Conservation (phyloP, 2,797 vertebrate species). For the Enteromius trimaculatus region DNA sequence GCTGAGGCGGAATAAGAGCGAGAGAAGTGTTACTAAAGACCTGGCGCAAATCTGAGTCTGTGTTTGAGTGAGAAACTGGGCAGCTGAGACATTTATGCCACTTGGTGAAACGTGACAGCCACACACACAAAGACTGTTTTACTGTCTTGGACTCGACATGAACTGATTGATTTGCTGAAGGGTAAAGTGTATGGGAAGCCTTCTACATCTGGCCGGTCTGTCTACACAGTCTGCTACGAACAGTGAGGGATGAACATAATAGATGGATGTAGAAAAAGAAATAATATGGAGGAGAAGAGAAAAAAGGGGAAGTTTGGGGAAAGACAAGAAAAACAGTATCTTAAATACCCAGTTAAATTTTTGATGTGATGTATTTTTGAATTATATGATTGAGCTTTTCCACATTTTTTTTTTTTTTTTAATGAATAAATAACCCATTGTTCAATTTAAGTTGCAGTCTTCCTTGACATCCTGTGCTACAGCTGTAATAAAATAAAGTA, state of each 20-base stretch:
- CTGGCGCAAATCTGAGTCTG: constrained; percentile 16
- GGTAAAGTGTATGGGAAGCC: not conserved
- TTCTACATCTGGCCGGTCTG: not conserved
- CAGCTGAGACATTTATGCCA: constrained; percentile 38
- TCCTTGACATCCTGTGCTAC: not conserved
- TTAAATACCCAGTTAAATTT: not conserved
- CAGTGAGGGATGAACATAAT: not conserved
- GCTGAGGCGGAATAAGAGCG: constrained; percentile 75
- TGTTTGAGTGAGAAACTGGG: constrained; percentile 60
- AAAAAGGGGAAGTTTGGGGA: not conserved
- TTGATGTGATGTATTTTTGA: not conserved
- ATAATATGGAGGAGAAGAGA: constrained; percentile 21
- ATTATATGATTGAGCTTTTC: not conserved
- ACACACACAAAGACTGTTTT: constrained; percentile 23
- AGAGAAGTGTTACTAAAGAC: constrained; percentile 10
- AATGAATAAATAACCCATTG: not conserved
- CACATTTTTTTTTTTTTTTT: not conserved
- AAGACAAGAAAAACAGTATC: not conserved
- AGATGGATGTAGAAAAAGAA: constrained; percentile 22
- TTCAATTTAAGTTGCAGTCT: not conserved
- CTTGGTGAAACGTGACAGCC: constrained; percentile 46
- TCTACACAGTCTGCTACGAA: not conserved
- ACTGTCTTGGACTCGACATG: constrained; percentile 11
- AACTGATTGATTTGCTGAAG: constrained; percentile 10
- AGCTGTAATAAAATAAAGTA: not conserved